Evolutionary conservation across 2,888 invertebrate species (phyloP).

Genomic region (Volucella inanis): DNA sequence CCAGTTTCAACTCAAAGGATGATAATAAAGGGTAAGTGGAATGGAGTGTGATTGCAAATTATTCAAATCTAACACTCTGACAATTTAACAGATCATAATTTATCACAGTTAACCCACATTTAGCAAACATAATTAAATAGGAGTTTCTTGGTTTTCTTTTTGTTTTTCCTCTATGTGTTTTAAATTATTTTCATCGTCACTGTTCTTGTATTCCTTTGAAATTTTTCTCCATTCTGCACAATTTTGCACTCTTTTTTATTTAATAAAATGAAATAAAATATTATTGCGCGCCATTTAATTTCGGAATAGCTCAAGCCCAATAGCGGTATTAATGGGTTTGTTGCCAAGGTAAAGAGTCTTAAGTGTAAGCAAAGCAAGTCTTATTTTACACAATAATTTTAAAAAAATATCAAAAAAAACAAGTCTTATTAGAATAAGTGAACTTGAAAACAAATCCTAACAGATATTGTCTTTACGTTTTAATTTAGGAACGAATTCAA

Average conservation of each 20-base stretch:
- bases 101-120: constrained; percentile 19
- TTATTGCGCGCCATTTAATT: constrained; percentile 80
- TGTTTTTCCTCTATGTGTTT: constrained; percentile 76
- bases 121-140: constrained; percentile 25
- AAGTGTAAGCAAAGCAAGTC: constrained; percentile 42
- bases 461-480: constrained; percentile 28
- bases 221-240: constrained; percentile 74
- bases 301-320: constrained; percentile 89
- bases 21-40: constrained; percentile 86
- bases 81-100: constrained; percentile 30
- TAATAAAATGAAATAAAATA: constrained; percentile 76
- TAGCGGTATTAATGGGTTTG: constrained; percentile 96
- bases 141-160: constrained; percentile 76
- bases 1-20: constrained; percentile 88
- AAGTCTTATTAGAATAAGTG: not conserved
- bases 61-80: constrained; percentile 17
- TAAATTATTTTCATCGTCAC: constrained; percentile 70
- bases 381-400: constrained; percentile 7
- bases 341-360: constrained; percentile 91
- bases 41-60: not conserved
- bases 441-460: constrained; percentile 13
- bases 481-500: constrained; percentile 90
- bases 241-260: constrained; percentile 37
- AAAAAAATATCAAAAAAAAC: not conserved
- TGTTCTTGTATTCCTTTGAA: constrained; percentile 72